Base-by-base conservation (phyloP, 2,113 vertebrate species). In the Drymodes brunneopygia region DNA sequence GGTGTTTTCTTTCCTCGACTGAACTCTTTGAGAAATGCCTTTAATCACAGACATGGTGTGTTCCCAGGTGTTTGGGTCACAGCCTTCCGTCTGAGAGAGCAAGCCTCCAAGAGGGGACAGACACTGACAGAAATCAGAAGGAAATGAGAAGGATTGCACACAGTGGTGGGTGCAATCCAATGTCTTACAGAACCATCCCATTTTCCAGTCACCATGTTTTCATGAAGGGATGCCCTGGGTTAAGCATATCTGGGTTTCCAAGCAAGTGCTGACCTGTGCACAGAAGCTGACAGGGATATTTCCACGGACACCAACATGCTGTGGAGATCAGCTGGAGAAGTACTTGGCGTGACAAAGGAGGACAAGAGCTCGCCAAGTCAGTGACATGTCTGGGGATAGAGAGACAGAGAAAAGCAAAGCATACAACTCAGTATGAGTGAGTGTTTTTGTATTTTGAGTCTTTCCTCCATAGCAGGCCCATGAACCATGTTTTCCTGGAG, bases 281-380 rank as follows among this genome's bases (percentile, higher is more conserved):
- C 14, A 15, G 24, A 29, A n/a, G 14, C 58, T 62, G 25, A 29
- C 0, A 1, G 42, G 13, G 15, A 9, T 12, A 1, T 54, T 56
- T 47, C 23, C 1, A 5, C 0, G 0, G 6, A 16, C 20, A n/a
- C 31, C 54, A 19, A 17, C 1, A 3, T 0, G 0, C 51, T 33
- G 27, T 21, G 64, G 45, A n/a, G 45, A 53, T 7, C 3, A 13
- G 62, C 56, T 12, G 11, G 12, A 4, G 3, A 25, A 29, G n/a
- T 4, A 16, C 60, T 78, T 18, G 21, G 58, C 45, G 24, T 23
- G 27, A 47, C 45, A 42, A 29, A 57, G 9, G 20, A 0, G 3
- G 60, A 29, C 10, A 27, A 1, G 25, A 45, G 20, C 66, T 78
- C 0, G 0, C 20, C 1, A 2, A 12, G 27, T 31, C n/a, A 16